phyloP scores from a whole-genome alignment of 1,140 invertebrate species.

The Lepidostoma basale region DNA sequence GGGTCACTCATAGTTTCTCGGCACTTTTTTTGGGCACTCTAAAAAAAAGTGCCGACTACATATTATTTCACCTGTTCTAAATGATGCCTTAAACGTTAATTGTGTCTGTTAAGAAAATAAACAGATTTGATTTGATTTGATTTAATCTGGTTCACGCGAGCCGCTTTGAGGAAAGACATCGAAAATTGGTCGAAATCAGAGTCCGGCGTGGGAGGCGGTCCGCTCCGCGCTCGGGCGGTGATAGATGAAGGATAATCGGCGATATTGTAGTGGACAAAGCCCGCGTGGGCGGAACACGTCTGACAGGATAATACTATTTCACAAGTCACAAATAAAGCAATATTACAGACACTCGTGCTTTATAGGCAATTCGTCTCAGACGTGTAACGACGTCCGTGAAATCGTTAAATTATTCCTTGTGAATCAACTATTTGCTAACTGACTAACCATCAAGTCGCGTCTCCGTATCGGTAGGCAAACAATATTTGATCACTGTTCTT shows the following conservation, averaged over 20 bases:
- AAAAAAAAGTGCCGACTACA: too few species aligned
- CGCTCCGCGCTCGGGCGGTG: not conserved
- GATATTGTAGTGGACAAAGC: not conserved
- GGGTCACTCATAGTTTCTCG: too few species aligned
- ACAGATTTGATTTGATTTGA: too few species aligned
- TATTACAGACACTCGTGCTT: not conserved
- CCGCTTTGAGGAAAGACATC: not conserved
- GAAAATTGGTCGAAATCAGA: not conserved
- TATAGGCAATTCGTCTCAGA: not conserved
- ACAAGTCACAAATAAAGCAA: constrained; percentile 5
- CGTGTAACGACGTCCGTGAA: not conserved
- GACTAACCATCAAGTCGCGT: too few species aligned
- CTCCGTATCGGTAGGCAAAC: too few species aligned
- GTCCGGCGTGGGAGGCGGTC: not conserved
- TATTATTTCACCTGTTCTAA: too few species aligned
- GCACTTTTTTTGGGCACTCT: too few species aligned
- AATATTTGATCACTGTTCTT: too few species aligned
- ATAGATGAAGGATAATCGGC: constrained; percentile 2
- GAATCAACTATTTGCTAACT: too few species aligned
- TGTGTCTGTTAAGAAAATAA: too few species aligned
- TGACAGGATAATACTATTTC: constrained; percentile 16
- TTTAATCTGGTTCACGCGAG: not conserved
- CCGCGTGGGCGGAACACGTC: constrained; percentile 5
- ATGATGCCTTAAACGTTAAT: too few species aligned
- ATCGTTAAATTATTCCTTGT: too few species aligned